phyloP scores from a whole-genome alignment of 2,888 invertebrate species.

The Seira sanloemensis region DNA sequence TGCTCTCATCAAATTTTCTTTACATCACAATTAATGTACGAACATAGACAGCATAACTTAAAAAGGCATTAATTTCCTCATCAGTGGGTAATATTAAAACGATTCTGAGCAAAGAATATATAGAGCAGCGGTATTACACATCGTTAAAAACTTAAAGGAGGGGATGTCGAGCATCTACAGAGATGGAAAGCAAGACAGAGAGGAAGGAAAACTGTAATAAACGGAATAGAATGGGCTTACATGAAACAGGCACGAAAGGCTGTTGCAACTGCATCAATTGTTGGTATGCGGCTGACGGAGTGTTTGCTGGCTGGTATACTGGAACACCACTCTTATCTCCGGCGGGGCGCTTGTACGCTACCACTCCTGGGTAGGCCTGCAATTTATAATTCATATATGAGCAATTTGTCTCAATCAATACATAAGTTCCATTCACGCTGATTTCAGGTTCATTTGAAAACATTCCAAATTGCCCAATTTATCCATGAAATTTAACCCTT shows the following conservation, averaged over 20 bases:
- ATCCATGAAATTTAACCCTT: too few species aligned
- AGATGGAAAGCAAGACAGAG: constrained; percentile 78
- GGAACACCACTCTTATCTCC: constrained; percentile 95
- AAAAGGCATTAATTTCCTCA: constrained; percentile 13
- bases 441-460: too few species aligned
- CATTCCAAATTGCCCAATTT: too few species aligned
- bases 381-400: too few species aligned
- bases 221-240: constrained; percentile 85
- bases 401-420: too few species aligned
- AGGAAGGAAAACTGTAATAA: constrained; percentile 36
- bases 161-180: constrained; percentile 17
- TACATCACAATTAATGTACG: not conserved
- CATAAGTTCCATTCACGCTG: too few species aligned
- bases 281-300: constrained; percentile 86
- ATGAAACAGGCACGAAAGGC: constrained; percentile 98
- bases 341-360: constrained; percentile 96
- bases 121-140: not conserved
- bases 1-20: not conserved
- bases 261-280: constrained; percentile 92
- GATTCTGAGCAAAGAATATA: constrained; percentile 5
- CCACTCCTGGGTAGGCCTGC: constrained; percentile 97
- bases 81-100: not conserved
- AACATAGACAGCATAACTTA: not conserved
- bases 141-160: constrained; percentile 1
- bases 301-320: constrained; percentile 88